These are phyloP conservation scores for Chionodraco myersi DNA, from an alignment of 2,113 vertebrate genomes.

Conservation along the genomic window DNA sequence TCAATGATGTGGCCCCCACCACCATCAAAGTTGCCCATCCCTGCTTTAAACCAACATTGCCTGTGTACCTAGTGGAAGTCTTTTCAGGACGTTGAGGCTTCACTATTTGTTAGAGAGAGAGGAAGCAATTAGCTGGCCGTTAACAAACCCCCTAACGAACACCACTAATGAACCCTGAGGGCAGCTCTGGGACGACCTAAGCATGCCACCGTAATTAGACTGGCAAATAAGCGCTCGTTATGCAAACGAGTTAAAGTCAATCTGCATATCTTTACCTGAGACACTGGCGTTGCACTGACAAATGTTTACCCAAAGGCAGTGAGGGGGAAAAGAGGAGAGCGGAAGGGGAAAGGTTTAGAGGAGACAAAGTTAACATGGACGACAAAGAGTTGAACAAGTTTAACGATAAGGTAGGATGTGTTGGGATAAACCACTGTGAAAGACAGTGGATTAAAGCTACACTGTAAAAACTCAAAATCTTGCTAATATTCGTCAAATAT, in stretches of 20 bases:
- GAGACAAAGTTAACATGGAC: not conserved
- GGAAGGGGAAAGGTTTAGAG: slow-evolving; percentile 9
- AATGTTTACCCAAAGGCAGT: slow-evolving; percentile 70
- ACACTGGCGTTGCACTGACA: slow-evolving; percentile 60
- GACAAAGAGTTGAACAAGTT: not conserved
- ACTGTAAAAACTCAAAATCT: no score
- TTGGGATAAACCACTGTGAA: not conserved
- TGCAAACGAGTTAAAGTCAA: slow-evolving; percentile 73
- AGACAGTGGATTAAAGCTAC: not conserved
- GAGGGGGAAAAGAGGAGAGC: slow-evolving; percentile 40
- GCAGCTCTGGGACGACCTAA: slow-evolving; percentile 71
- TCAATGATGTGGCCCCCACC: no score
- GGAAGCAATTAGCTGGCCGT: slow-evolving; percentile 75
- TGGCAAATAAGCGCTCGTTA: slow-evolving; percentile 78
- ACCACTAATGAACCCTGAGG: slow-evolving; percentile 77
- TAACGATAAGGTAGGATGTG: not conserved
- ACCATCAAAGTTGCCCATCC: no score
- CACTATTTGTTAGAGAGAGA: slow-evolving; percentile 71
- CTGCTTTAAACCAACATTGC: not conserved
- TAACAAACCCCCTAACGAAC: slow-evolving; percentile 79
- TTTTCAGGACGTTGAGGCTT: slow-evolving; percentile 64
- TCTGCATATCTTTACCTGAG: slow-evolving; percentile 80
- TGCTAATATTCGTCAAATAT: no score
- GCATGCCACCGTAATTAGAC: slow-evolving; percentile 72
- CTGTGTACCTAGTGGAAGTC: slow-evolving; percentile 45